A percentile compares a stretch with the other conserved stretches of the same genome.
Conservation (phyloP, 2,113 vertebrate genomes). For the Apistogramma diplotaenia region DNA sequence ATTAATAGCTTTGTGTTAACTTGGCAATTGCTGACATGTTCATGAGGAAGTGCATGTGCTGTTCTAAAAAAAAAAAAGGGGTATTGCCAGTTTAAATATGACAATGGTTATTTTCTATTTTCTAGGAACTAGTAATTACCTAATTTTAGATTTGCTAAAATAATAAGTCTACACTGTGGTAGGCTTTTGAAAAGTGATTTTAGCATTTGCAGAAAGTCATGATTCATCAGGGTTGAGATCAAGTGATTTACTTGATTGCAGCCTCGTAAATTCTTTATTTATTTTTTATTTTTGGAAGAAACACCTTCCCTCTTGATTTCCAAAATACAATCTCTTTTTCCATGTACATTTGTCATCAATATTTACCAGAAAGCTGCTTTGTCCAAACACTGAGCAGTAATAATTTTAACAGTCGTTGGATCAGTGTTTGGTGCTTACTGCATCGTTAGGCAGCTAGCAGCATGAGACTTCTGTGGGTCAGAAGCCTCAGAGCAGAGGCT, state of each 20-base stretch:
- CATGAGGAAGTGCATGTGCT: not conserved
- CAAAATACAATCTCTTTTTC: slow-evolving; percentile 9
- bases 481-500: slow-evolving; percentile 22
- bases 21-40: not conserved
- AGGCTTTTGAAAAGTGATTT: not conserved
- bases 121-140: not conserved
- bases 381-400: not conserved
- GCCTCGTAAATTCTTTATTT: not conserved
- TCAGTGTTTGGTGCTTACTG: not conserved
- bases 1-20: not conserved
- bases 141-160: not conserved
- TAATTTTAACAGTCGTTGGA: slow-evolving; percentile 2
- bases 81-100: not conserved
- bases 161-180: not conserved
- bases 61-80: not conserved
- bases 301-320: not conserved
- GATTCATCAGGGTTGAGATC: not conserved
- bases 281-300: not conserved
- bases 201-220: not conserved
- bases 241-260: not conserved
- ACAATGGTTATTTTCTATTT: not conserved
- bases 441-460: slow-evolving; percentile 1
- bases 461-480: slow-evolving; percentile 20
- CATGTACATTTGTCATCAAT: slow-evolving; percentile 30
- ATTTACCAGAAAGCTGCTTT: not conserved